These are phyloP conservation scores for Pterobdella sp. DNA, from an alignment of 2,888 invertebrate genomes.

Conservation along the genomic window DNA sequence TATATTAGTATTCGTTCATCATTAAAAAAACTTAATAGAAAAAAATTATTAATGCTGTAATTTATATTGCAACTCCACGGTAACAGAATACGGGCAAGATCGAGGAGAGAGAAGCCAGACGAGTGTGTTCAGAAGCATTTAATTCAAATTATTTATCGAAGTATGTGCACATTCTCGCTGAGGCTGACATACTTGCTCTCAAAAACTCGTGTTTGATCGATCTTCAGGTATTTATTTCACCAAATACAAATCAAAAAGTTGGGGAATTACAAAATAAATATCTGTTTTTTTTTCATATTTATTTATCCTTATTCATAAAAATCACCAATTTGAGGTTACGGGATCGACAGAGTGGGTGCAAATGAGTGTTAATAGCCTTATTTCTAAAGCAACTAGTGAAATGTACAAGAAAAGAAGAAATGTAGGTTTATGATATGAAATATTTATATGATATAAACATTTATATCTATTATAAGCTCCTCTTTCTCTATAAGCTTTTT, in stretches of 20 bases:
- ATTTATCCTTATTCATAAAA: no score
- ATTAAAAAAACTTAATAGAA: background rate
- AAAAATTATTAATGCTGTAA: background rate
- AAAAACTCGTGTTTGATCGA: background rate
- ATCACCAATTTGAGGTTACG: no score
- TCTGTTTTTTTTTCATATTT: no score
- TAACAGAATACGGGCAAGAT: background rate
- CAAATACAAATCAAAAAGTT: no score
- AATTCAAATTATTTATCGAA: background rate
- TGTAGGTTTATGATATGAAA: no score
- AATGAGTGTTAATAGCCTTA: background rate
- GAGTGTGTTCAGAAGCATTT: background rate
- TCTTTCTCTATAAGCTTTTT: no score
- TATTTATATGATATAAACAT: no score
- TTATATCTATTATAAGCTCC: no score
- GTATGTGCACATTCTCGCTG: background rate
- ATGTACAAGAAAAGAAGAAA: background rate
- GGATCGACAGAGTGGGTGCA: background rate
- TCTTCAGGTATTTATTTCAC: slow-evolving; percentile 3
- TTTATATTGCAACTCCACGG: background rate
- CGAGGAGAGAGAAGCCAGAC: background rate
- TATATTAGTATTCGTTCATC: background rate
- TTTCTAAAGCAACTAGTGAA: background rate
- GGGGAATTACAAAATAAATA: no score
- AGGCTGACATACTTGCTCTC: background rate